phyloP scores from a whole-genome alignment of 2,797 vertebrate genomes.

The Enteromius treurensis region DNA sequence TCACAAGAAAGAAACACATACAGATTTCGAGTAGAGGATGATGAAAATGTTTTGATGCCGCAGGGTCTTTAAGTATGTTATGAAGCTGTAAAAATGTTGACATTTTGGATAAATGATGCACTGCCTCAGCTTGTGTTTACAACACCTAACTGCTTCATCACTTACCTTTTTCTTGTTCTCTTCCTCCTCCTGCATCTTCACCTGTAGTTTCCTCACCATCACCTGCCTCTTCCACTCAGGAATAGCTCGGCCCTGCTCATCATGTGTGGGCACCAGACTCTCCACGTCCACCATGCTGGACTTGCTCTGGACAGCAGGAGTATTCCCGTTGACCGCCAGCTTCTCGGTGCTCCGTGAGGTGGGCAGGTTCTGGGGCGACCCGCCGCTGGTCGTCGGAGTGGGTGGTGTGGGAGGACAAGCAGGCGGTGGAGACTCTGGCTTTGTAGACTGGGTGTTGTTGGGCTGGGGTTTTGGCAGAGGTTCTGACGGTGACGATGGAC shows the following conservation, averaged over 20 bases:
- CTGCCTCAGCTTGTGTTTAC: constrained; percentile 33
- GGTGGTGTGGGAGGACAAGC: constrained; percentile 62
- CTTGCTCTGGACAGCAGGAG: constrained; percentile 68
- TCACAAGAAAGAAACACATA: background rate
- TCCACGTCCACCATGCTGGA: constrained; percentile 82
- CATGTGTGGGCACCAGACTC: constrained; percentile 86
- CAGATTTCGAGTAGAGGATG: background rate
- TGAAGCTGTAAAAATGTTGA: background rate
- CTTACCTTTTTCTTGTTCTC: constrained; percentile 91
- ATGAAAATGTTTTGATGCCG: background rate
- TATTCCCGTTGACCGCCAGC: constrained; percentile 83
- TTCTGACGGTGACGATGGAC: constrained; percentile 57
- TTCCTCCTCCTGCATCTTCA: constrained; percentile 95
- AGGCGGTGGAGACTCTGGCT: constrained; percentile 46
- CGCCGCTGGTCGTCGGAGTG: constrained; percentile 58
- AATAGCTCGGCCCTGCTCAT: constrained; percentile 90
- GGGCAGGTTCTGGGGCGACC: constrained; percentile 64
- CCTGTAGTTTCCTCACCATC: constrained; percentile 94
- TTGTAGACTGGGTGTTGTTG: constrained; percentile 50
- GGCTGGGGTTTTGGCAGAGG: constrained; percentile 67
- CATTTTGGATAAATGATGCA: constrained; percentile 32
- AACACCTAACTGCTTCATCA: background rate
- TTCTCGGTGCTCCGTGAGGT: constrained; percentile 75
- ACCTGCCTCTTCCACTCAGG: constrained; percentile 95
- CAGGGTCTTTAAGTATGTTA: constrained; percentile 9